Base-by-base conservation (phyloP, 1,140 invertebrate species). In the Lasaia peninsularis region DNA sequence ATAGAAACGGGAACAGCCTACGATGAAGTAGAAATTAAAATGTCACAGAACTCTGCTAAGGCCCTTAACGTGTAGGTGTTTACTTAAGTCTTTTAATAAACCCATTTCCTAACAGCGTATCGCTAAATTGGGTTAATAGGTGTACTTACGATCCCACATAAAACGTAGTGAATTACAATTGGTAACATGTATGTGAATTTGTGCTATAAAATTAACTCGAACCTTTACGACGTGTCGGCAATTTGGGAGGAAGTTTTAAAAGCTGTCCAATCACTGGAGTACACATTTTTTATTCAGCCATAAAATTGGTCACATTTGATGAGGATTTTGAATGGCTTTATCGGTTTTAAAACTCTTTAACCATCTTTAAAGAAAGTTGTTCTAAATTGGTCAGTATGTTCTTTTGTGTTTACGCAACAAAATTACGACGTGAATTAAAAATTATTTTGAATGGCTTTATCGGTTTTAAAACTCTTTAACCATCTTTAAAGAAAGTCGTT, bases 41-140 rank as follows among this genome's bases (percentile, higher is more conserved):
- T 28, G 8, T 28, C 24, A 28, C 24, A 28, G 5, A 0, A 2
- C 24, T 28, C 24, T 28, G 4, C 24, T 4, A 0, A 28, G 24
- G 37, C 37, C 14, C 16, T 40, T 16, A 40, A 18, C 16, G 37
- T 40, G 37, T 40, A 40, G 37, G 37, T 44, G 37, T 44, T 44
- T 44, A 44, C 18, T 44, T 44, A 44, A 44, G 37, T 18, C 37
- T 44, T 44, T 44, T 44, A 44, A 44, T 44, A 44, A 44, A 44
- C 37, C 37, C 18, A 44, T 16, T 20, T 44, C 37, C 37, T 44
- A 44, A 44, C 37, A 44, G 37, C 16, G 37, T 44, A 44, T 16
- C 16, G 14, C 37, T 44, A 44, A 44, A 44, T 44, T 44, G 37
- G 37, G 37, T 44, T 44, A 44, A 44, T 16, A 44, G 24, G 24